Base-by-base conservation (phyloP, 2,113 vertebrate genomes). In the Bufo bufo region DNA sequence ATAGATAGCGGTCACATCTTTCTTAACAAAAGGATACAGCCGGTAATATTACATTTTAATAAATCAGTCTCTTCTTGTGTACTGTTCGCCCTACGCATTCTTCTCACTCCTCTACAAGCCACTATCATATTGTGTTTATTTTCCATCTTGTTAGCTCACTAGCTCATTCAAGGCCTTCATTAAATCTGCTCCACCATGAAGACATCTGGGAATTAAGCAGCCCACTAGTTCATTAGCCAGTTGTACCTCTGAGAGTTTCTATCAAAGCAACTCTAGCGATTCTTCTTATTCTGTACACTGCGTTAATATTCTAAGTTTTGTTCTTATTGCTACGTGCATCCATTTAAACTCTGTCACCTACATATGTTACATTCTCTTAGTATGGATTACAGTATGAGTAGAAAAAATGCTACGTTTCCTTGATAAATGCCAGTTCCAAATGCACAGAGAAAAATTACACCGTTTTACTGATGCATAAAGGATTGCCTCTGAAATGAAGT, bases 111-210 rank as follows among this genome's bases (percentile, higher is more conserved):
- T 63, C 90, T 82, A 66, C 88, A 91, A 92, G 77, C 90, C 86
- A n/a, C 66, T 82, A 59, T 82, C 33, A 83, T 88, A 75, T 83
- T 91, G 88, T 90, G 83, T 0, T 23, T 56, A 82, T 89, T 71
- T 90, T 90, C 45, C n/a, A 90, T 86, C 85, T 90, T 69, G 88
- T 45, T 85, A 90, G 85, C 69, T 91, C 89, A 87, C 1, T 0
- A 83, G 89, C 84, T 90, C 54, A 5, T 79, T 89, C 88, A 89
- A 87, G 79, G 85, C 88, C 85, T 90, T 82, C 88, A 91, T 82
- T 90, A 92, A 93, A 88, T 82, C 89, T 90, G 90, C 88, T 87
- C 71, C 85, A 72, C 58, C 90, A 90, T 86, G 65, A 90, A 91
- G 81, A 91, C 89, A 93, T 90, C 23, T 84, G 89, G 66, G 81